Evolutionary conservation across 1,140 invertebrate species (phyloP).

Genomic region (Oryctes rhinoceros): DNA sequence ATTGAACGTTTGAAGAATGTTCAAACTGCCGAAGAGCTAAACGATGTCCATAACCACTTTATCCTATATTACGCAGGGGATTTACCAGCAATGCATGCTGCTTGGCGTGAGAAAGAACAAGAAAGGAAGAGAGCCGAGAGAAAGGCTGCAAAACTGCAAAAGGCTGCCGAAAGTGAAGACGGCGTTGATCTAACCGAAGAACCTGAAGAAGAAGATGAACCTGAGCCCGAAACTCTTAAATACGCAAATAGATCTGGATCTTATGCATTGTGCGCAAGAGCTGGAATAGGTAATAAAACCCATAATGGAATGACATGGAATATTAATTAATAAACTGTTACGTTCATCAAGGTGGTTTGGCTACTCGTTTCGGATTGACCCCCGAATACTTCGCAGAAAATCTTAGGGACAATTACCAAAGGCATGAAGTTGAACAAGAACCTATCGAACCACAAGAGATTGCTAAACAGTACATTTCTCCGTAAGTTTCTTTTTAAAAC

Average conservation of each 20-base stretch:
- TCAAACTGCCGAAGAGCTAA: conserved; percentile 89
- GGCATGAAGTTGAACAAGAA: conserved; percentile 96
- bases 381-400: conserved; percentile 98
- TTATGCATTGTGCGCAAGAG: conserved; percentile 85
- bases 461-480: conserved; percentile 74
- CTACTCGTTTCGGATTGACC: conserved; percentile 93
- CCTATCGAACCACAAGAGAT: conserved; percentile 80
- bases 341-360: conserved; percentile 70
- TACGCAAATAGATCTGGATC: conserved; percentile 86
- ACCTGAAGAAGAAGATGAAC: conserved; percentile 67
- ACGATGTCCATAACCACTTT: conserved; percentile 94
- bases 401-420: conserved; percentile 93
- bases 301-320: too few relatives aligned
- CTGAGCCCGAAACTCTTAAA: conserved; percentile 75
- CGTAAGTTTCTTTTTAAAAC: conserved; percentile 44
- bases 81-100: conserved; percentile 85
- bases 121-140: conserved; percentile 70
- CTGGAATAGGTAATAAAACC: conserved; percentile 73
- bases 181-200: conserved; percentile 67
- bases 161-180: conserved; percentile 67
- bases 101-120: conserved; percentile 69
- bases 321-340: too few relatives aligned
- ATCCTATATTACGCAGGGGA: conserved; percentile 91
- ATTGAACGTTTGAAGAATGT: conserved; percentile 82
- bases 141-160: conserved; percentile 62